phyloP scores from a whole-genome alignment of 1,140 invertebrate species.

The Zaprionus lachaisei region DNA sequence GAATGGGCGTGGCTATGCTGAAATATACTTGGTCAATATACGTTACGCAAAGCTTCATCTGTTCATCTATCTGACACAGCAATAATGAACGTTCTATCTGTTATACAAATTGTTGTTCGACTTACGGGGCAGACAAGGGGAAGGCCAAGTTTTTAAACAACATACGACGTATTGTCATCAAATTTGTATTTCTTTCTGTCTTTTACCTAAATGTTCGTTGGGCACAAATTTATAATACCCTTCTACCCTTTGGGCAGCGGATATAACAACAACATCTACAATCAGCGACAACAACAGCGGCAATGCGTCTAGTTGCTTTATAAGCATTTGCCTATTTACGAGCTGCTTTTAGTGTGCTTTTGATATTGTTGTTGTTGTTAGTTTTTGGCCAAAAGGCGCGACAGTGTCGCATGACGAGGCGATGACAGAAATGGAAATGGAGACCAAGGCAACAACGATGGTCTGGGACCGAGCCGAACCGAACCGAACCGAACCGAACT shows the following conservation, averaged over 20 bases:
- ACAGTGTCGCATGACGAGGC: constrained; percentile 59
- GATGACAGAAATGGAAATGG: constrained; percentile 66
- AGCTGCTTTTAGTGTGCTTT: constrained; percentile 13
- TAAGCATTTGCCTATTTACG: constrained; percentile 71
- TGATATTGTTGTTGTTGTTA: constrained; percentile 10
- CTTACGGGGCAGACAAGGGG: too few relatives aligned
- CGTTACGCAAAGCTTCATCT: too few relatives aligned
- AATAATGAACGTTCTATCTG: too few relatives aligned
- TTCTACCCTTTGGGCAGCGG: background rate
- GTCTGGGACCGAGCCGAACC: background rate
- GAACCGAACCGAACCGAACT: background rate
- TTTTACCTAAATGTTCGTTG: too few relatives aligned
- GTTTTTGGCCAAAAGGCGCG: constrained; percentile 37
- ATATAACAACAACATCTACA: constrained; percentile 35
- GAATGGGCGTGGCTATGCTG: too few relatives aligned
- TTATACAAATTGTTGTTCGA: too few relatives aligned
- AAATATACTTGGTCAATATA: too few relatives aligned
- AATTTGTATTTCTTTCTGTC: too few relatives aligned
- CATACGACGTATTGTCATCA: too few relatives aligned
- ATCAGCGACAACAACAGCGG: background rate
- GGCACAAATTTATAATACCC: too few relatives aligned
- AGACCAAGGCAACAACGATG: constrained; percentile 37
- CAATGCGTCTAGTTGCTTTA: constrained; percentile 36
- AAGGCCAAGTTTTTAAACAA: too few relatives aligned
- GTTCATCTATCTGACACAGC: too few relatives aligned